These are phyloP conservation scores for Furnarius figulus DNA, from an alignment of 2,113 vertebrate species.

Conservation along the genomic window DNA sequence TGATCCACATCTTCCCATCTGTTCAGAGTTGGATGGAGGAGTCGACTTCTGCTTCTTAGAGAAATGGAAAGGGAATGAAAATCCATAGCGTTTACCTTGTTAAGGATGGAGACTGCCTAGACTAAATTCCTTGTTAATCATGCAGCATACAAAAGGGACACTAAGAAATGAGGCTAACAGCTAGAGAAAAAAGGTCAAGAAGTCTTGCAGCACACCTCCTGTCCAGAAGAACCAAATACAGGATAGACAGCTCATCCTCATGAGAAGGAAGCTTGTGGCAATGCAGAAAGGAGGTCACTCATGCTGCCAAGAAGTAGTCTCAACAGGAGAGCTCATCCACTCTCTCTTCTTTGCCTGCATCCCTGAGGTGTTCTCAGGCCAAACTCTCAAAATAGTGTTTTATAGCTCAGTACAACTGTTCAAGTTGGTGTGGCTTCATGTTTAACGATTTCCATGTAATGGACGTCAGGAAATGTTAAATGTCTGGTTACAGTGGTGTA, in stretches of 20 bases:
- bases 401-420: not conserved
- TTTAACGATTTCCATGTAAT: not conserved
- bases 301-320: fast-evolving
- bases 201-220: not conserved
- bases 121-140: not conserved
- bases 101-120: not conserved
- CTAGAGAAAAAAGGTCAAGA: not conserved
- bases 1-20: not conserved
- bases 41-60: not conserved
- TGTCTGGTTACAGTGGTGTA: not conserved
- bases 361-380: not conserved
- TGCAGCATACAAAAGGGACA: not conserved
- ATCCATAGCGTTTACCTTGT: fast-evolving
- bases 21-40: not conserved
- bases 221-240: not conserved
- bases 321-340: not conserved
- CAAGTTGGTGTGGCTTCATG: not conserved
- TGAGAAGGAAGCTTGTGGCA: not conserved
- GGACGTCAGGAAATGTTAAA: not conserved
- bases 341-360: not conserved
- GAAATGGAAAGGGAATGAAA: not conserved
- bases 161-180: not conserved
- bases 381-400: not conserved
- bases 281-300: not conserved
- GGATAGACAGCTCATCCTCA: not conserved